Conservation (phyloP, 1,140 invertebrate species). For the Drosophila repleta region DNA sequence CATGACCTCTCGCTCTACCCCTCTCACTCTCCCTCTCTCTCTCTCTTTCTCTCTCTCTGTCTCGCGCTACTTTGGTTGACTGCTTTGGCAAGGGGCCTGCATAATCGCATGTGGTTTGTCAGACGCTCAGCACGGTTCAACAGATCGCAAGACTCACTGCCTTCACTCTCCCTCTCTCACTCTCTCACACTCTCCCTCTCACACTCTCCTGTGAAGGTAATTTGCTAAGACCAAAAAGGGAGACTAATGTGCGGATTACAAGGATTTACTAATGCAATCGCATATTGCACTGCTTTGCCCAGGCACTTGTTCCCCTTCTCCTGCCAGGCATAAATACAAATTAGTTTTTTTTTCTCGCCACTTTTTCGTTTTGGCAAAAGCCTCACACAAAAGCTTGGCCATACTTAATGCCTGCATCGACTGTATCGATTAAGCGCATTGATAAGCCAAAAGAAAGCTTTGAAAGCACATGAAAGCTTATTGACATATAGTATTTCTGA, state of each 20-base stretch:
- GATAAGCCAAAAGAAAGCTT: no score
- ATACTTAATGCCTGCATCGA: conserved; percentile 13
- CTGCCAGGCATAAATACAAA: conserved; percentile 63
- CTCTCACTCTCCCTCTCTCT: not conserved
- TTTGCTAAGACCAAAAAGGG: conserved; percentile 71
- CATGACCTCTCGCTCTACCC: not conserved
- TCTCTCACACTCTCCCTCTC: not conserved
- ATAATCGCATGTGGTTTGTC: conserved; percentile 77
- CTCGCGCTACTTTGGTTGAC: not conserved
- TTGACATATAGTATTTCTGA: no score
- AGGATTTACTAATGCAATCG: conserved; percentile 79
- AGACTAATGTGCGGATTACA: conserved; percentile 77
- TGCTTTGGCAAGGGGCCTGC: conserved; percentile 11
- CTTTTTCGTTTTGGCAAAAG: conserved; percentile 36
- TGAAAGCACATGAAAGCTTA: not conserved
- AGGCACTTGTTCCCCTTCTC: not conserved
- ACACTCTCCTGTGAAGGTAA: conserved; percentile 53
- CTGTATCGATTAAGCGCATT: conserved; percentile 7
- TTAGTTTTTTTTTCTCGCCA: conserved; percentile 38
- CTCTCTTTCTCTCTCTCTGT: not conserved
- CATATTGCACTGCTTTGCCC: conserved; percentile 41
- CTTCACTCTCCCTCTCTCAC: not conserved
- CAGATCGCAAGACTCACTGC: conserved; percentile 29
- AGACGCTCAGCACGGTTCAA: conserved; percentile 51
- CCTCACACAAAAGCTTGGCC: conserved; percentile 20